Evolutionary conservation across 2,888 invertebrate species (phyloP).

Genomic region (Dusona sp.): DNA sequence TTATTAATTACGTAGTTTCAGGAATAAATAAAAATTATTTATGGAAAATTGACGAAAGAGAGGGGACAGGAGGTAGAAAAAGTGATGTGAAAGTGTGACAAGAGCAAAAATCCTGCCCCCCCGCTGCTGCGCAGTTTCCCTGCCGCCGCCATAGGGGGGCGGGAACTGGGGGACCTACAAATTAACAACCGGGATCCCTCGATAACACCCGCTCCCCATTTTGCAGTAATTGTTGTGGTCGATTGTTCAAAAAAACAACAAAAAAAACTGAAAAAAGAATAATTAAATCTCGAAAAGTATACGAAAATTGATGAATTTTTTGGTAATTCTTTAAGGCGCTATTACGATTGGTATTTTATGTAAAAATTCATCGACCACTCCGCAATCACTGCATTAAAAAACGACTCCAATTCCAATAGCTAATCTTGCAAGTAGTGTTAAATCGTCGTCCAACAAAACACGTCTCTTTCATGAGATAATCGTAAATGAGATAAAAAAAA

Average conservation of each 20-base stretch:
- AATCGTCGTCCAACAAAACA: conserved; percentile 27
- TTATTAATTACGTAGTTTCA: too few species aligned
- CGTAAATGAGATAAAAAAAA: background rate
- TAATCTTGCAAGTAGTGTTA: conserved; percentile 36
- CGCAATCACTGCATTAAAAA: conserved; percentile 47
- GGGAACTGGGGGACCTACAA: conserved; percentile 78
- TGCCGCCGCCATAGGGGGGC: conserved; percentile 83
- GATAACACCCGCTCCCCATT: conserved; percentile 80
- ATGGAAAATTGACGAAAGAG: background rate
- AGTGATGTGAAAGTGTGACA: conserved; percentile 53
- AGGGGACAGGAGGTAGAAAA: conserved; percentile 39
- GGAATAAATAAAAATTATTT: too few species aligned
- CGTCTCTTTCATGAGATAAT: background rate
- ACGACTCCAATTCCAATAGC: conserved; percentile 34
- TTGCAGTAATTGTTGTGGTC: conserved; percentile 56
- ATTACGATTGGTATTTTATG: background rate
- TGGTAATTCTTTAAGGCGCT: background rate
- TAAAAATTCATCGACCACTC: background rate
- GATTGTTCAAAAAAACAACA: conserved; percentile 19
- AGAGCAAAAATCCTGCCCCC: conserved; percentile 79
- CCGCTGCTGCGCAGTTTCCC: conserved; percentile 81
- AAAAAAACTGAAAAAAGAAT: background rate
- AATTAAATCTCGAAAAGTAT: background rate
- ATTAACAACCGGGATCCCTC: conserved; percentile 74
- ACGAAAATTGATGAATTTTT: background rate